Conservation (phyloP, 2,888 invertebrate species). For the Cephus pygmeus region DNA sequence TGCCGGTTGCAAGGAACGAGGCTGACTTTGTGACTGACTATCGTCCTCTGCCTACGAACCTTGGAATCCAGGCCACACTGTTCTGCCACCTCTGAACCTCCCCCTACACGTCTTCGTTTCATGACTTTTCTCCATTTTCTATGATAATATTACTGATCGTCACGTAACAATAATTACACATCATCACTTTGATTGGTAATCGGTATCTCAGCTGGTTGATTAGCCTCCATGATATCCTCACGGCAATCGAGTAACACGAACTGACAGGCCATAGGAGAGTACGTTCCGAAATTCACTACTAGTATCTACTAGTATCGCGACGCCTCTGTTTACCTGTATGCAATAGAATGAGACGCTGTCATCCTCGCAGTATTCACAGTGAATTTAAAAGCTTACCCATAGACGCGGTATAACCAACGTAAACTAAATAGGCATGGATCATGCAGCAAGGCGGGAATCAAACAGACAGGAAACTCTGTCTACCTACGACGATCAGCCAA, state of each 20-base stretch:
- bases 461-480: conserved; percentile 41
- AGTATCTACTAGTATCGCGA: too few species aligned
- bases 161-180: not conserved
- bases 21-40: conserved; percentile 30
- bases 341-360: too few species aligned
- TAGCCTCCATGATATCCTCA: not conserved
- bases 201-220: not conserved
- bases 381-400: too few species aligned
- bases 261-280: not conserved
- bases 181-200: not conserved
- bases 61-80: conserved; percentile 45
- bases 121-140: not conserved
- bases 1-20: conserved; percentile 46
- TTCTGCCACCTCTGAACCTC: conserved; percentile 20
- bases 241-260: not conserved
- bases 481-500: conserved; percentile 41
- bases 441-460: conserved; percentile 12
- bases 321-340: too few species aligned
- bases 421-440: not conserved
- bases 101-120: not conserved
- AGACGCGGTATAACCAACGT: not conserved
- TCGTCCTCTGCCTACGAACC: conserved; percentile 26
- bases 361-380: too few species aligned
- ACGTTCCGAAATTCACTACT: too few species aligned
- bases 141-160: not conserved